Evolutionary conservation across 1,140 invertebrate genomes (phyloP), one percentile per base, ranked within the genome.

Genomic region (Solenopsis fugax): DNA sequence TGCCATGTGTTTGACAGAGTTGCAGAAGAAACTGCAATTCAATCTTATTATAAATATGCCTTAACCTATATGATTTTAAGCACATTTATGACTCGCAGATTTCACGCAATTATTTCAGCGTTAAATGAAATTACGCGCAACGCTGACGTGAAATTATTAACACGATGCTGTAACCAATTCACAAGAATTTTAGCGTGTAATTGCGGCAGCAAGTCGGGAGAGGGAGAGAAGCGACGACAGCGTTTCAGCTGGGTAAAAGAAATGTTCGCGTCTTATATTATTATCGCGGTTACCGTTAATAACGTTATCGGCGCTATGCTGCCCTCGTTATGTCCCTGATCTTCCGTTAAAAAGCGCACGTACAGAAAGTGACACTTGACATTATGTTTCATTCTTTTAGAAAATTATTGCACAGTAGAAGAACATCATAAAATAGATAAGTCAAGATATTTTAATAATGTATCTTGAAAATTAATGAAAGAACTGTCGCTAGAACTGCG

Each of bases 281-380:
- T 67, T 80, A 80, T 80, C 60, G 2, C 7, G 45, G 45, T 67
- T 67, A 69, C 62, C 77, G 62, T 78, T 78, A 78, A 78, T 78
- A 48, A 78, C 41, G 45, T 80, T 80, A 69, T n/a, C n/a, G 24
- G 18, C 58, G 7, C 4, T 48, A 50, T 21, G 24, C n/a, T 29
- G 29, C 18, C 45, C 13, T 80, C 77, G 4, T 78, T 65, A 65
- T 64, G 12, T 48, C 41, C 7, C 45, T 41, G 45, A 67, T 9
- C n/a, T 7, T 65, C 45, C 60, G 13, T 80, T 80, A 80, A 67
- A 76, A 67, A 78, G 9, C 29, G 18, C 41, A 60, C 37, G 18
- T 16, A 4, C n/a, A 52, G 13, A 21, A 9, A 58, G 21, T 60
- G 37, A 56, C 10, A 67, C 12, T 80, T 67, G 62, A 67, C 29